Percentiles rank a stretch among this genome's conserved stretches.
Evolutionary conservation across 2,888 invertebrate genomes (phyloP).

Genomic region (Xanthia togata): DNA sequence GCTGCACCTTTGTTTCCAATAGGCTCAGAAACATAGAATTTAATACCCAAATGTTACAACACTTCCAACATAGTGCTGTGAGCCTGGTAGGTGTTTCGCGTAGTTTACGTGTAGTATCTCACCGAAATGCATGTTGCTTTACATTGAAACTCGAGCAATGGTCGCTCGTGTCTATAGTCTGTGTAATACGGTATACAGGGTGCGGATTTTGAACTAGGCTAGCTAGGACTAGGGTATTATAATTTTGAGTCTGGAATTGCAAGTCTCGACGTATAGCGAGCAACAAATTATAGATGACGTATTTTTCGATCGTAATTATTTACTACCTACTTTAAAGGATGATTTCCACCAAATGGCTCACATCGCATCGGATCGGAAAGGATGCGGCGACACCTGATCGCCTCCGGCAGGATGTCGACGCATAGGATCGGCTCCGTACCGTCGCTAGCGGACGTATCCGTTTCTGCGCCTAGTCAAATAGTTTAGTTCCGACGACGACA

Average conservation of each 20-base stretch:
- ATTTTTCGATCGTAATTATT: neutral
- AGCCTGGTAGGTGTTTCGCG: slow-evolving; percentile 14
- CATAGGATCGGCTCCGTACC: too few species aligned
- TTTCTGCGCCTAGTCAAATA: too few species aligned
- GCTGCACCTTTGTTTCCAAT: neutral
- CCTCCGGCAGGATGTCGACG: too few species aligned
- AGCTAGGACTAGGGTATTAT: neutral
- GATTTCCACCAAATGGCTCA: too few species aligned
- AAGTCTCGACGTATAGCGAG: neutral
- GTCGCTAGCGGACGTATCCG: too few species aligned
- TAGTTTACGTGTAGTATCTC: slow-evolving; percentile 33
- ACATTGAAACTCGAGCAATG: slow-evolving; percentile 39
- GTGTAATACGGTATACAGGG: slow-evolving; percentile 13
- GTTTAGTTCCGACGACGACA: too few species aligned
- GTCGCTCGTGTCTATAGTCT: slow-evolving; percentile 5
- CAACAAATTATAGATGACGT: neutral
- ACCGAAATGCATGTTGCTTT: slow-evolving; percentile 52
- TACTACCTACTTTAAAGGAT: too few species aligned
- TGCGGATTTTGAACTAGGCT: neutral
- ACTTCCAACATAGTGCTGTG: slow-evolving; percentile 3
- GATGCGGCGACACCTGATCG: too few species aligned
- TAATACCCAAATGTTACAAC: slow-evolving; percentile 27
- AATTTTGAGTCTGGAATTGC: neutral
- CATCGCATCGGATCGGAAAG: too few species aligned
- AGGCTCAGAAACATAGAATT: slow-evolving; percentile 12